These are phyloP conservation scores for Ephydatia muelleri DNA, from an alignment of 37 sponge, comb jelly and placozoan species.

Conservation along the genomic window DNA sequence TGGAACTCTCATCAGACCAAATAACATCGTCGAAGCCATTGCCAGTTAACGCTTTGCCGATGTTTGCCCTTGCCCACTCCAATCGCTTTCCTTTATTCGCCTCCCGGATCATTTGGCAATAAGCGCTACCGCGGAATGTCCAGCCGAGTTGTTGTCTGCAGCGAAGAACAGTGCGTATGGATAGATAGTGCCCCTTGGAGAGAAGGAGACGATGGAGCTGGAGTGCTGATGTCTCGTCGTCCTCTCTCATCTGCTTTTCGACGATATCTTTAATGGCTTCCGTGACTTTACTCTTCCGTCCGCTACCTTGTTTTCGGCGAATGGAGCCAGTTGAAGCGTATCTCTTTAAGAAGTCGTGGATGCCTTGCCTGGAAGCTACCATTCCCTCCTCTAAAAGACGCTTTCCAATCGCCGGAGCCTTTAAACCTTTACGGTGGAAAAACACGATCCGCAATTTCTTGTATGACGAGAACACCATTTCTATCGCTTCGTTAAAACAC, in stretches of 20 bases:
- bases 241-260: constrained; percentile 31
- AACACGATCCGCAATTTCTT: neutral
- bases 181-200: constrained; percentile 5
- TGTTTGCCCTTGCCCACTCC: constrained; percentile 19
- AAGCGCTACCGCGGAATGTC: constrained; percentile 37
- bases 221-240: constrained; percentile 35
- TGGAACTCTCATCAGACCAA: constrained; percentile 27
- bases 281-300: constrained; percentile 20
- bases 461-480: no score
- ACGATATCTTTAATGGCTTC: constrained; percentile 6
- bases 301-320: constrained; percentile 11
- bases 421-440: neutral
- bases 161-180: constrained; percentile 11
- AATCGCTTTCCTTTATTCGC: constrained; percentile 23
- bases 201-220: constrained; percentile 13
- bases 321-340: neutral
- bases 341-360: neutral
- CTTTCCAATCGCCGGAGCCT: constrained; percentile 8
- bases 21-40: constrained; percentile 32
- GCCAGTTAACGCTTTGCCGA: no score
- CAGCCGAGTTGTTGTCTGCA: constrained; percentile 15
- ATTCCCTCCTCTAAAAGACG: neutral
- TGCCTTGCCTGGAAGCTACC: neutral
- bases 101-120: constrained; percentile 33
- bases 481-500: no score